Base-by-base conservation (phyloP, 1,140 invertebrate species). In the Bursaphelenchus mucronatus region DNA sequence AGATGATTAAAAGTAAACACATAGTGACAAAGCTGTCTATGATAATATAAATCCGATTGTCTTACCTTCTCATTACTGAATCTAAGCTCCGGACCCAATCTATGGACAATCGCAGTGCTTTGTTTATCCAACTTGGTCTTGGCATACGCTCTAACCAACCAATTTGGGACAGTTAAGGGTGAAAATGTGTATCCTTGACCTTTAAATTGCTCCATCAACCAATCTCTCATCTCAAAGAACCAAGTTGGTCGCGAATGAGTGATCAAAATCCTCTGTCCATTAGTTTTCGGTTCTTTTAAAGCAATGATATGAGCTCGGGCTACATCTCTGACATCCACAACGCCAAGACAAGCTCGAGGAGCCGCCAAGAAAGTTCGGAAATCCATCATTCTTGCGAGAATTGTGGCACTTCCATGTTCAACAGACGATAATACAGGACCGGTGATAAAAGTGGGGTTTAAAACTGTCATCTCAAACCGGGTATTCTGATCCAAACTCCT, bases 301-400 rank as follows among this genome's bases (percentile, higher is more conserved):
- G 86, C 85, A 71, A 83, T 82, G 49, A 86, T 74, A 69, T 87
- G 86, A n/a, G 85, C 86, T 43, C 65, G 44, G 5, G 86, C 86
- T 5, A 86, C 86, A 76, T 86, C 86, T 54, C 86, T 75, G 8
- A 86, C 85, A 73, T 86, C 86, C 61, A 84, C 82, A 17, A 85
- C 63, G 6, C 81, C 69, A 21, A 86, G 55, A 49, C 67, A 68
- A 8, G 50, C 67, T 45, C 61, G 61, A 8, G 67, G 67, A n/a
- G 65, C 67, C 7, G 67, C 67, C 8, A 69, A 54, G 51, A 68
- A 68, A 7, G 67, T 68, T 15, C 55, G 68, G 46, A 68, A 62
- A 46, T 67, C 52, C 67, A 68, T 68, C 66, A 68, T 68, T 19
- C 66, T 5, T 2, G 66, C 66, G 44, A 68, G 69, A 13, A 68